Conservation (phyloP, 2,113 vertebrate genomes). For the Limanda limanda region DNA sequence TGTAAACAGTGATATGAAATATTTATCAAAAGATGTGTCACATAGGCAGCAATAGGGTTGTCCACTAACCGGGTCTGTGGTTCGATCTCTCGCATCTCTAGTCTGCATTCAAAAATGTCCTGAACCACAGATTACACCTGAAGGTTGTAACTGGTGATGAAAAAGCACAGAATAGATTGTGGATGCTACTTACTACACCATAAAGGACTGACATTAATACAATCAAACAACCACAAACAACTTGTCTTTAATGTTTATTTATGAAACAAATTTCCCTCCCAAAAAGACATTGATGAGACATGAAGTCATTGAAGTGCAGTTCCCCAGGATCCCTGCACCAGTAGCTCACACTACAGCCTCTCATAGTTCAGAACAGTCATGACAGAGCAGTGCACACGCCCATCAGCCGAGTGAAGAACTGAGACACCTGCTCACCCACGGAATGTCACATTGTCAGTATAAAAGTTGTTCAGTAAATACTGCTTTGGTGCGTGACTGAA, state of each 20-base stretch:
- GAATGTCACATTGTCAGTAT: background rate
- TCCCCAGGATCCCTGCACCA: background rate
- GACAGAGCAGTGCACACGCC: background rate
- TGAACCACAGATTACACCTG: too few relatives aligned
- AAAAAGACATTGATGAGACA: constrained; percentile 21
- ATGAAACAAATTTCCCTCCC: constrained; percentile 51
- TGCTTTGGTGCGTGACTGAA: background rate
- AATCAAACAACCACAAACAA: background rate
- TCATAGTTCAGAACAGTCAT: background rate
- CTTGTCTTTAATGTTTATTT: constrained; percentile 59
- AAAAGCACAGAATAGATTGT: too few relatives aligned
- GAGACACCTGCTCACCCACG: background rate
- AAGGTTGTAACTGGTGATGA: too few relatives aligned
- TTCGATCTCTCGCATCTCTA: too few relatives aligned
- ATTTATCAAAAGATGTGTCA: too few relatives aligned
- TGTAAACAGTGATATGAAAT: too few relatives aligned
- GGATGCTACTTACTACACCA: too few relatives aligned
- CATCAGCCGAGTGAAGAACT: background rate
- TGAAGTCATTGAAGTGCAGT: background rate
- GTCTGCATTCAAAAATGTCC: too few relatives aligned
- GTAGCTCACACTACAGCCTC: background rate
- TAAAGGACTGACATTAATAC: too few relatives aligned
- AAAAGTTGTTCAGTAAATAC: constrained; percentile 5
- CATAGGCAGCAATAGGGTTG: too few relatives aligned
- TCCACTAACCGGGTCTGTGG: too few relatives aligned